Conservation (phyloP, 2,888 invertebrate species). For the Orthosia incerta region DNA sequence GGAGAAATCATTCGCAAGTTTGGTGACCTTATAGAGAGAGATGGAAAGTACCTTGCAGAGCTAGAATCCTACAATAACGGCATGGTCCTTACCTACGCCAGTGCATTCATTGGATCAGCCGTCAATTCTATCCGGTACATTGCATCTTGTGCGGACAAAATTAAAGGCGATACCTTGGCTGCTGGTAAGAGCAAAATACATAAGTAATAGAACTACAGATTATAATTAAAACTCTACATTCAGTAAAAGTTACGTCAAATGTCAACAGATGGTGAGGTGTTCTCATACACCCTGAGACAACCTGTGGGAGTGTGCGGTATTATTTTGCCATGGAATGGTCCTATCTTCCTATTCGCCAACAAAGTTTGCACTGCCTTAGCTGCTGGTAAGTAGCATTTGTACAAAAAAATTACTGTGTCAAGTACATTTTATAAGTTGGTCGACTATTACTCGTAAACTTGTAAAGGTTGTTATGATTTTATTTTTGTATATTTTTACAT, state of each 20-base stretch:
- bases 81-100: constrained; percentile 93
- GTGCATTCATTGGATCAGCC: constrained; percentile 86
- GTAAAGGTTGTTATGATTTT: too few relatives aligned
- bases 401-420: too few relatives aligned
- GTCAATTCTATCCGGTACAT: constrained; percentile 93
- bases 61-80: constrained; percentile 98
- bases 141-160: constrained; percentile 97
- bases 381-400: too few relatives aligned
- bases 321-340: constrained; percentile 98
- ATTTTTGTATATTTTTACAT: too few relatives aligned
- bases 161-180: constrained; percentile 94
- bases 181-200: constrained; percentile 70
- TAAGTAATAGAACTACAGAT: too few relatives aligned
- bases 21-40: constrained; percentile 93
- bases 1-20: constrained; percentile 93
- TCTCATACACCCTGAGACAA: constrained; percentile 92
- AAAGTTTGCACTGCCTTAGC: constrained; percentile 95
- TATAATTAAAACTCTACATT: neutral
- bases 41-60: constrained; percentile 96
- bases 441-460: too few relatives aligned
- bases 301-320: constrained; percentile 95
- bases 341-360: constrained; percentile 96
- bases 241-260: neutral
- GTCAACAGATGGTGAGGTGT: constrained; percentile 92
- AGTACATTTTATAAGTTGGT: too few relatives aligned